Evolutionary conservation across 2,888 invertebrate species (phyloP).

Genomic region (Scaptomyza polygonia): DNA sequence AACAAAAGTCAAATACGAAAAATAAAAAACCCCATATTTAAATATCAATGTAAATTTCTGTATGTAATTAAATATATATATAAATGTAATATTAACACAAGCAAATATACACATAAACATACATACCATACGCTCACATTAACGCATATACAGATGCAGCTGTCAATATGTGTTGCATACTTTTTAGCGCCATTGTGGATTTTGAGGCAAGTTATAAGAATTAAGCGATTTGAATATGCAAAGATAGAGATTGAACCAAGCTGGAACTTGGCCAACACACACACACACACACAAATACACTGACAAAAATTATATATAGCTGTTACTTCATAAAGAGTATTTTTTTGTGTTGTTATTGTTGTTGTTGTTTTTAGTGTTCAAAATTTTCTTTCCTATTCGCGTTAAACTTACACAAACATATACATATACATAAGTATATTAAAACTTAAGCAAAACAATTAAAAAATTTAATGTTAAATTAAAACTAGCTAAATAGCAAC

Average conservation of each 20-base stretch:
- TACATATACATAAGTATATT: too few species aligned
- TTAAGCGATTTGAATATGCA: background rate
- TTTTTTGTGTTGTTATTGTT: background rate
- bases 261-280: conserved; percentile 62
- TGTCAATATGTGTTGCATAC: conserved; percentile 30
- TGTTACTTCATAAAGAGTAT: conserved; percentile 4
- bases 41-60: conserved; percentile 70
- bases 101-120: conserved; percentile 3
- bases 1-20: conserved; percentile 8
- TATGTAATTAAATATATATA: conserved; percentile 53
- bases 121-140: background rate
- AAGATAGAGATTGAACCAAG: conserved; percentile 41
- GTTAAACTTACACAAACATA: background rate
- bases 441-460: conserved; percentile 2
- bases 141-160: conserved; percentile 13
- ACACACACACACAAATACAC: conserved; percentile 15
- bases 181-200: conserved; percentile 35
- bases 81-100: conserved; percentile 38
- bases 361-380: background rate
- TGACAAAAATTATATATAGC: conserved; percentile 10
- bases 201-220: background rate
- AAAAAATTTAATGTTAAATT: background rate
- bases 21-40: conserved; percentile 1
- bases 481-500: conserved; percentile 8
- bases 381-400: background rate